phyloP scores from a whole-genome alignment of 2,888 invertebrate species.

The Nipponacmea schrenckii region DNA sequence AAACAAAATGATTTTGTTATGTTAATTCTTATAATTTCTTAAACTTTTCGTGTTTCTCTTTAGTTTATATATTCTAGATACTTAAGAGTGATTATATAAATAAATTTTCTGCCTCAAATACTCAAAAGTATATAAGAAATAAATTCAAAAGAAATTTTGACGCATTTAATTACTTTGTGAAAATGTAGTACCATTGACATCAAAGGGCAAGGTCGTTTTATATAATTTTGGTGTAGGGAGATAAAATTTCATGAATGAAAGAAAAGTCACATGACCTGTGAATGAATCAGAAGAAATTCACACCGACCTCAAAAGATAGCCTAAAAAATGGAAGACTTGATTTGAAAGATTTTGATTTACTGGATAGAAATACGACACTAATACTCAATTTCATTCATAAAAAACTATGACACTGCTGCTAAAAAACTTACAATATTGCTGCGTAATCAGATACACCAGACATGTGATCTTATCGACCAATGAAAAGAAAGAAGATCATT shows the following conservation, averaged over 20 bases:
- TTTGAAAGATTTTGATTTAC: background rate
- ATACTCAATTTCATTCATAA: conserved; percentile 2
- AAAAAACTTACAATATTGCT: background rate
- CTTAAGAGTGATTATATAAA: no score
- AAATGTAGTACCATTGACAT: no score
- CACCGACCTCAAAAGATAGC: background rate
- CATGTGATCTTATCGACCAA: conserved; percentile 6
- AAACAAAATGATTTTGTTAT: no score
- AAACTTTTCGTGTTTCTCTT: no score
- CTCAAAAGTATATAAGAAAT: no score
- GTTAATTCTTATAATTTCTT: no score
- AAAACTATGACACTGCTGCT: conserved; percentile 1
- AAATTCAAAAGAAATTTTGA: no score
- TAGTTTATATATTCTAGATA: no score
- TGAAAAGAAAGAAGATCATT: background rate
- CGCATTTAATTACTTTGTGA: no score
- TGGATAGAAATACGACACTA: background rate
- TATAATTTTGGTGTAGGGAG: background rate
- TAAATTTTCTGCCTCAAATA: no score
- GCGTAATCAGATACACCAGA: background rate
- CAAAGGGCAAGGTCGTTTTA: no score
- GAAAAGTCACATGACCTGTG: background rate
- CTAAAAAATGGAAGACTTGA: background rate
- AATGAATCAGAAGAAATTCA: background rate
- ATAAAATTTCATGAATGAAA: background rate